Conservation (phyloP, 2,797 vertebrate species). For the Carapus acus region DNA sequence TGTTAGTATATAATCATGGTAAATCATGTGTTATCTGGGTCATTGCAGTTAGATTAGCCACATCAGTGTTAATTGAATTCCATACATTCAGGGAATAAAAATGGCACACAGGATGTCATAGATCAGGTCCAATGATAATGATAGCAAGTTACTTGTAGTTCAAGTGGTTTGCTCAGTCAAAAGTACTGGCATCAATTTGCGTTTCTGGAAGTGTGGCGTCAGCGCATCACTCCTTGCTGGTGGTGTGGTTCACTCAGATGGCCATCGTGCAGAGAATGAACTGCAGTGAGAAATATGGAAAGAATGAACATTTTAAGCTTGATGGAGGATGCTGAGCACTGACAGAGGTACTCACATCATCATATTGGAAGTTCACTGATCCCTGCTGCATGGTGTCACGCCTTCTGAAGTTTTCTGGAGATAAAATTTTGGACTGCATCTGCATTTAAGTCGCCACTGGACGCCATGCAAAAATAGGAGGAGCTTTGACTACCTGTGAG, state of each 20-base stretch:
- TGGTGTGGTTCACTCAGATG: conserved; percentile 51
- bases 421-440: too few relatives aligned
- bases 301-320: too few relatives aligned
- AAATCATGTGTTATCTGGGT: not conserved
- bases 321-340: too few relatives aligned
- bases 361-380: conserved; percentile 80
- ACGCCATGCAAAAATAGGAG: too few relatives aligned
- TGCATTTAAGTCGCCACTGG: too few relatives aligned
- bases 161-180: conserved; percentile 12
- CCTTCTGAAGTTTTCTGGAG: conserved; percentile 79
- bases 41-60: conserved; percentile 7
- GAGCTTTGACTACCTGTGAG: conserved; percentile 79
- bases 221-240: conserved; percentile 11
- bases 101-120: conserved; percentile 52
- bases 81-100: conserved; percentile 42
- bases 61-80: conserved; percentile 10
- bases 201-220: conserved; percentile 14
- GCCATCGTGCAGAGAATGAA: conserved; percentile 81
- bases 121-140: conserved; percentile 6
- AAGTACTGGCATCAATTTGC: conserved; percentile 42
- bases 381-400: conserved; percentile 86
- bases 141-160: conserved; percentile 25
- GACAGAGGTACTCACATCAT: conserved; percentile 76
- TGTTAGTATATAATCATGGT: conserved; percentile 15
- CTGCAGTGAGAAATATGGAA: conserved; percentile 43